These are phyloP conservation scores for Rhingia rostrata DNA, from an alignment of 2,888 invertebrate species.

Conservation along the genomic window DNA sequence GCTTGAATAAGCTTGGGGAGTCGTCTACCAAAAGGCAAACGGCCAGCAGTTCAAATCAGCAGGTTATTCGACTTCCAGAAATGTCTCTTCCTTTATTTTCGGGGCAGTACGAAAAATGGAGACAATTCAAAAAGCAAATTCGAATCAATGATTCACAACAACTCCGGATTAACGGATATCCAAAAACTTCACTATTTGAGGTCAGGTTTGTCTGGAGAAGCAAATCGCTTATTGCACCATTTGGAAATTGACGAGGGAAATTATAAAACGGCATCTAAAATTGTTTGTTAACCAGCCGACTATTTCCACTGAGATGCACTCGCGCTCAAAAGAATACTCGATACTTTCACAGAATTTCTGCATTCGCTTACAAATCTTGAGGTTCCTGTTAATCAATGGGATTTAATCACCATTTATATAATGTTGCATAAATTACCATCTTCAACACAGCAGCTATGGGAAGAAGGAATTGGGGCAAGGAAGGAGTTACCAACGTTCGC, in stretches of 20 bases:
- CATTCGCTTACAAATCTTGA: constrained; percentile 6
- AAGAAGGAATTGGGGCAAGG: constrained; percentile 3
- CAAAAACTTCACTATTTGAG: constrained; percentile 9
- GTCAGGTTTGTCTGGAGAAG: background rate
- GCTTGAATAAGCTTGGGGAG: background rate
- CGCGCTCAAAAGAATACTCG: background rate
- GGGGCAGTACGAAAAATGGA: constrained; percentile 3
- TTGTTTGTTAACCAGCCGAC: constrained; percentile 8
- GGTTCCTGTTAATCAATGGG: too few relatives aligned
- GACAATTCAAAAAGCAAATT: background rate
- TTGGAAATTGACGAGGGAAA: constrained; percentile 7
- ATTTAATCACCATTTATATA: too few relatives aligned
- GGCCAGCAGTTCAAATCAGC: too few relatives aligned
- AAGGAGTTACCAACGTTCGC: too few relatives aligned
- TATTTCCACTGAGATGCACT: background rate
- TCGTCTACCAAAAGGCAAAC: background rate
- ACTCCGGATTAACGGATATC: background rate
- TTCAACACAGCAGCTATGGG: background rate
- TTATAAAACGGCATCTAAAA: constrained; percentile 9
- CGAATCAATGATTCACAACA: constrained; percentile 1
- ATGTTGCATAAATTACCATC: constrained; percentile 5
- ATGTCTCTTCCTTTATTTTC: background rate
- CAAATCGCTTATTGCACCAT: background rate
- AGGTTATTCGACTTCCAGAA: background rate
- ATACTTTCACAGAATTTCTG: constrained; percentile 13